phyloP scores from a whole-genome alignment of 2,113 vertebrate genomes.

The Chloebia gouldiae region DNA sequence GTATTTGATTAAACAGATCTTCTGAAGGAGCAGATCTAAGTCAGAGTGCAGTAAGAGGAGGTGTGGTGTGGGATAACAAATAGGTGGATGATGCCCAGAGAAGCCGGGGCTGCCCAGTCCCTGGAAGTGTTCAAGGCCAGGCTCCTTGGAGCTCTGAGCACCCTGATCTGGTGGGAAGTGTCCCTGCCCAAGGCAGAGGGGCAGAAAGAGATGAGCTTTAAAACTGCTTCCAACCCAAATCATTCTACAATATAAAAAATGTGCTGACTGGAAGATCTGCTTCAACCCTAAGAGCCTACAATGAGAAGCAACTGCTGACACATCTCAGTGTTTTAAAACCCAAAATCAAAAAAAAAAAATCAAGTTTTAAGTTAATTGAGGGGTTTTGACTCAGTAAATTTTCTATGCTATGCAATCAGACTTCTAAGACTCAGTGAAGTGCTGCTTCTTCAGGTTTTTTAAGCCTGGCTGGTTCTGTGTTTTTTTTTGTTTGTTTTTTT shows the following conservation, averaged over 20 bases:
- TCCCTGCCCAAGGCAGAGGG: not conserved
- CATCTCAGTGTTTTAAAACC: not conserved
- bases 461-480: not conserved
- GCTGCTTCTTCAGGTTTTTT: not conserved
- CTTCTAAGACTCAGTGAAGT: not conserved
- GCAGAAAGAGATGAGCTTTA: not conserved
- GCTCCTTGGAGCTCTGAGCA: not conserved
- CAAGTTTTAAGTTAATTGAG: not conserved
- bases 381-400: not conserved
- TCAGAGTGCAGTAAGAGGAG: not conserved
- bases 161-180: rapidly evolving
- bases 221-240: not conserved
- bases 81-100: not conserved
- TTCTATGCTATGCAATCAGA: not conserved
- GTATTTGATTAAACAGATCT: not conserved
- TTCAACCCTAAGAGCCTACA: not conserved
- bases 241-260: not conserved
- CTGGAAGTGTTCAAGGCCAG: not conserved
- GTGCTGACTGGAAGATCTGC: rapidly evolving
- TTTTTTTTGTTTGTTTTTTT: not conserved
- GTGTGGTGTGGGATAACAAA: not conserved
- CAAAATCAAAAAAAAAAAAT: not conserved
- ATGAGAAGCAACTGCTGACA: not conserved
- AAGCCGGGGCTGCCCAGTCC: not conserved
- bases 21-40: not conserved